Evolutionary conservation across 2,113 vertebrate species (phyloP), one percentile per base, ranked within the genome.

Genomic region (Eubucco bourcierii): DNA sequence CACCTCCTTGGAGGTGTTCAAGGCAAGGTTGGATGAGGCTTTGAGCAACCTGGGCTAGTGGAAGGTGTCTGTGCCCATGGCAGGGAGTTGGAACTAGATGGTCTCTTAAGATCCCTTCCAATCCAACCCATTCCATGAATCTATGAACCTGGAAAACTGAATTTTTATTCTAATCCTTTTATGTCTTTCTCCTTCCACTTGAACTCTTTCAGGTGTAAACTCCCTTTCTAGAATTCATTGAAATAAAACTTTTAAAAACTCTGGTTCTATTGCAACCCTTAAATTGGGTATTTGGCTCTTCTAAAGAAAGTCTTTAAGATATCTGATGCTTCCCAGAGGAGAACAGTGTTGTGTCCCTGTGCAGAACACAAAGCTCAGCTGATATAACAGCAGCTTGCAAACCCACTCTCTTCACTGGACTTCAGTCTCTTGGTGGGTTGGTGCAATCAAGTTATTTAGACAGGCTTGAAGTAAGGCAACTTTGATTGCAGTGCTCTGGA

Each of bases 381-480:
- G 41, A 41, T 41, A 41, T 5, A n/a, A 10, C 2, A 47, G 60
- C 25, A 10, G 8, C 23, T 39, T 73, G 44, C 29, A 67, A 53
- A 63, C 18, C 4, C 27, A 17, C 46, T 8, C 4, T 0, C 50
- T 52, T 34, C 20, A 4, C 8, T 15, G 33, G 29, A 7, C 72
- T 34, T 50, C 10, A 18, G 0, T 52, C 37, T 60, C 28, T 16
- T 46, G 4, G 0, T 8, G 31, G 12, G 12, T 28, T 33, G 47
- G 7, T 67, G 23, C 23, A 31, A 0, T 50, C 19, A 6, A 7
- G 10, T 82, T 52, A 10, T 15, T 65, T 58, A 76, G 78, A 6
- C 15, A 16, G 14, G 31, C 9, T 61, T 73, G 20, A 9, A 27
- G 7, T 37, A 13, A 73, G 73, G 46, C 46, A 53, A 20, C 46